Evolutionary conservation across 2,888 invertebrate genomes (phyloP).

Genomic region (Ormyrus rosae): DNA sequence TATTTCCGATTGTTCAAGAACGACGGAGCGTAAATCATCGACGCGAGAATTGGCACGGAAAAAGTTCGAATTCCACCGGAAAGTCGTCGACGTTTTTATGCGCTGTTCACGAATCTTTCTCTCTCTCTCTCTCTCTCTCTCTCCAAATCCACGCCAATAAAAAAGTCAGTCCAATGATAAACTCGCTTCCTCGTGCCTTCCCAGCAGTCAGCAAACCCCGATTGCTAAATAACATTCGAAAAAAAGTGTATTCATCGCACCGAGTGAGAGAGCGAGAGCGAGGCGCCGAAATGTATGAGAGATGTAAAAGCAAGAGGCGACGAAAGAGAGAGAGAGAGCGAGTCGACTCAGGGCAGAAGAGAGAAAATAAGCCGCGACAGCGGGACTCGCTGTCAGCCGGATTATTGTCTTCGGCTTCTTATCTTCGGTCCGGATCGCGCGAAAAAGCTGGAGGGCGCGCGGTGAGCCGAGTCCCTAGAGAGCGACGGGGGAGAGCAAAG

Average conservation of each 20-base stretch:
- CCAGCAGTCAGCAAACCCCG: background rate
- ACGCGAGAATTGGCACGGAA: background rate
- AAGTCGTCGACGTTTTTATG: slow-evolving; percentile 2
- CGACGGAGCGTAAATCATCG: slow-evolving; percentile 7
- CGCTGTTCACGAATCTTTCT: background rate
- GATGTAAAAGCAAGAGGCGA: slow-evolving; percentile 15
- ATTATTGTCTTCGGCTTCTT: slow-evolving; percentile 75
- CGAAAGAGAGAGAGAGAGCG: slow-evolving; percentile 9
- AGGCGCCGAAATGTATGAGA: background rate
- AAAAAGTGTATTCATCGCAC: background rate
- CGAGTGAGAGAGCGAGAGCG: background rate
- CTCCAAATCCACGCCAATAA: background rate
- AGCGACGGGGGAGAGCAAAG: background rate
- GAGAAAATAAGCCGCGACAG: slow-evolving; percentile 69
- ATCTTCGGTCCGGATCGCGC: slow-evolving; percentile 63
- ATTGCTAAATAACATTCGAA: slow-evolving; percentile 20
- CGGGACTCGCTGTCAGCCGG: slow-evolving; percentile 72
- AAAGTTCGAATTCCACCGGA: no score
- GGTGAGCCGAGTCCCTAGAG: slow-evolving; percentile 43
- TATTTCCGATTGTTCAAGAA: slow-evolving; percentile 12
- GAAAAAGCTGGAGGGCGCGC: background rate
- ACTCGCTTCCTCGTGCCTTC: background rate
- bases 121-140: no score
- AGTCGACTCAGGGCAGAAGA: slow-evolving; percentile 12
- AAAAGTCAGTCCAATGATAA: background rate